phyloP scores from a whole-genome alignment of 2,888 invertebrate genomes.

The Phaonia tiefii region DNA sequence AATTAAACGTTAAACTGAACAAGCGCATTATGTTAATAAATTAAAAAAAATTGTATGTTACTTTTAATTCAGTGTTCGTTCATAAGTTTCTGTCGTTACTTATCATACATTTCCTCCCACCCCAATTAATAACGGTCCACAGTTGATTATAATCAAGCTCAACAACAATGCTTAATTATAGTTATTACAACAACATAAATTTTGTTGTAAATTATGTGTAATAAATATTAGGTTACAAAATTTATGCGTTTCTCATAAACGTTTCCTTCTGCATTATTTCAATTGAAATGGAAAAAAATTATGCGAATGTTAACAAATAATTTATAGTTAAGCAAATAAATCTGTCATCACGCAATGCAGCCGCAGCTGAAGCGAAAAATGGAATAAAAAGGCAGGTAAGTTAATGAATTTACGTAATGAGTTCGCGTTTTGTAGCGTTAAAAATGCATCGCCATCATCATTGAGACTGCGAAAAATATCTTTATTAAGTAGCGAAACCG shows the following conservation, averaged over 20 bases:
- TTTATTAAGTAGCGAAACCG: not conserved
- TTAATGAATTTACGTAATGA: too few relatives aligned
- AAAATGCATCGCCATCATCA: too few relatives aligned
- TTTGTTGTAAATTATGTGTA: not conserved
- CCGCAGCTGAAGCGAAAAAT: slow-evolving; percentile 1
- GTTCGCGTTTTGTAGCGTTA: too few relatives aligned
- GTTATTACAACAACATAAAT: slow-evolving; percentile 7
- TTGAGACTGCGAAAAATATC: not conserved
- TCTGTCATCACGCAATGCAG: slow-evolving; percentile 69
- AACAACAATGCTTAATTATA: not conserved
- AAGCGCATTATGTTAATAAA: slow-evolving; percentile 9
- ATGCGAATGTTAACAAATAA: slow-evolving; percentile 32
- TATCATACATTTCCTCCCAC: not conserved
- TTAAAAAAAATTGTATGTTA: not conserved
- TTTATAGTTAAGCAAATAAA: slow-evolving; percentile 61
- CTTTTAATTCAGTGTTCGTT: not conserved
- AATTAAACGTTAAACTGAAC: too few relatives aligned
- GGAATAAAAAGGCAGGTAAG: too few relatives aligned
- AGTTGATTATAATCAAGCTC: not conserved
- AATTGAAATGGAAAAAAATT: slow-evolving; percentile 5
- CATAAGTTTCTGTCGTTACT: slow-evolving; percentile 10
- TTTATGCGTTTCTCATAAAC: slow-evolving; percentile 13
- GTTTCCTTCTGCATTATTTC: slow-evolving; percentile 19
- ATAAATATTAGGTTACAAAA: slow-evolving; percentile 27
- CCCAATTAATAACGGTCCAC: not conserved